Base-by-base conservation (phyloP, 2,797 vertebrate species). In the Sternarchorhynchus goeldii region DNA sequence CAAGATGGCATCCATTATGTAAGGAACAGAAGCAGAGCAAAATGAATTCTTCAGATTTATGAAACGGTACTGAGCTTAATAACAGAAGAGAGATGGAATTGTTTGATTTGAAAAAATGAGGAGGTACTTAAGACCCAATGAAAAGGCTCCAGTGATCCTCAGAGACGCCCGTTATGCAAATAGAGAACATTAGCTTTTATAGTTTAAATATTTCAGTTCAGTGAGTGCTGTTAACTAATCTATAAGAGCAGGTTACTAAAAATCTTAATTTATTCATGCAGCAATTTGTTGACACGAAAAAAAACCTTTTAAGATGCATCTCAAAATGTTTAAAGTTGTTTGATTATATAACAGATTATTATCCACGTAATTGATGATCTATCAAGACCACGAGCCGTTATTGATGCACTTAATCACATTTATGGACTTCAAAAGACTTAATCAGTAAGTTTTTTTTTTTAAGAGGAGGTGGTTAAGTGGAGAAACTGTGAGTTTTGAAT, bases 1-100 rank as follows among this genome's bases (percentile, higher is more conserved):
- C 83, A 85, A 86, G 78, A 84, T 85, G 83, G 75, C 83, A 86
- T 91, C 86, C 83, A 89, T 91, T 87, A 91, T 90, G 79, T 53
- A 89, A 89, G 87, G 83, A 67, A 85, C 80, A 87, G 77, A 67
- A 85, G 88, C 84, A 83, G 84, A 64, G 69, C 73, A 82, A 64
- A 36, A 87, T 91, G 25, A 88, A 90, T 90, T 84, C 90, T 88
- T 89, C 73, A 91, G 78, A 81, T 76, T 84, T 81, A 59, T 77
- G 84, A 81, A 66, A 83, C 78, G 78, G 76, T 79, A 84, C 86
- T 80, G 86, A 83, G 87, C 85, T 89, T 82, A 88, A 89, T 88
- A 88, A 87, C 79, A 65, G n/a, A 16, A 17, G 75, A 82, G 83
- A 82, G 85, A 81, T 79, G 78, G 25, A 72, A 81, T 84, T 86